phyloP scores from a whole-genome alignment of 2,113 vertebrate genomes.

The Ariopsis seemanni region DNA sequence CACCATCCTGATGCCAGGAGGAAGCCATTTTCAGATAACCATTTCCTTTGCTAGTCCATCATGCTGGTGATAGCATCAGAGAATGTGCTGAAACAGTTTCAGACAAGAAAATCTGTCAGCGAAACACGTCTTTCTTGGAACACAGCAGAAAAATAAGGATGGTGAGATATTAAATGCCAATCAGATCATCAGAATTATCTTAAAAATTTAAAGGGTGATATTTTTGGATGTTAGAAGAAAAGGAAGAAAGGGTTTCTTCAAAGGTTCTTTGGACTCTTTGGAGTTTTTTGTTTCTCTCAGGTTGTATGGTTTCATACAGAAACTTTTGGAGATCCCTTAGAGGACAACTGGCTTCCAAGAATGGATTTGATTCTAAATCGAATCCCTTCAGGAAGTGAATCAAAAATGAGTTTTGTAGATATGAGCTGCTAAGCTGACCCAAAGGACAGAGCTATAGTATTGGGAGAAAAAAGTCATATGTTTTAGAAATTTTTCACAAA shows the following conservation, averaged over 20 bases:
- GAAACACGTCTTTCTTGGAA: not conserved
- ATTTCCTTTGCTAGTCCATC: conserved; percentile 44
- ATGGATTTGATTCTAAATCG: no score
- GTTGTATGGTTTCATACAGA: not conserved
- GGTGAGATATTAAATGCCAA: not conserved
- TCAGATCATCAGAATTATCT: not conserved
- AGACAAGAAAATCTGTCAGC: not conserved
- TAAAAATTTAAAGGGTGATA: not conserved
- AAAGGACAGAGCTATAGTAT: not conserved
- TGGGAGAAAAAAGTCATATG: not conserved
- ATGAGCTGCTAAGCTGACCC: not conserved
- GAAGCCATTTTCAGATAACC: conserved; percentile 41
- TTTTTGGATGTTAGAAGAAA: not conserved
- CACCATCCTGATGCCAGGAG: conserved; percentile 18
- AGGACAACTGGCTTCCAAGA: not conserved
- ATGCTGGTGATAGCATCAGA: conserved; percentile 40
- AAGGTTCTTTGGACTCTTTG: not conserved
- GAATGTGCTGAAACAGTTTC: conserved; percentile 25
- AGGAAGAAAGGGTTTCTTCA: not conserved
- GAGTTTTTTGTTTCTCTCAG: not conserved
- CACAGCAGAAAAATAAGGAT: not conserved
- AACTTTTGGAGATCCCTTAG: not conserved
- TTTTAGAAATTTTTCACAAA: not conserved
- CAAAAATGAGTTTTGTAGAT: not conserved
- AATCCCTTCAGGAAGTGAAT: not conserved